Conservation (phyloP, 92 coral and sea anemone species). For the Paragorgia papillata region DNA sequence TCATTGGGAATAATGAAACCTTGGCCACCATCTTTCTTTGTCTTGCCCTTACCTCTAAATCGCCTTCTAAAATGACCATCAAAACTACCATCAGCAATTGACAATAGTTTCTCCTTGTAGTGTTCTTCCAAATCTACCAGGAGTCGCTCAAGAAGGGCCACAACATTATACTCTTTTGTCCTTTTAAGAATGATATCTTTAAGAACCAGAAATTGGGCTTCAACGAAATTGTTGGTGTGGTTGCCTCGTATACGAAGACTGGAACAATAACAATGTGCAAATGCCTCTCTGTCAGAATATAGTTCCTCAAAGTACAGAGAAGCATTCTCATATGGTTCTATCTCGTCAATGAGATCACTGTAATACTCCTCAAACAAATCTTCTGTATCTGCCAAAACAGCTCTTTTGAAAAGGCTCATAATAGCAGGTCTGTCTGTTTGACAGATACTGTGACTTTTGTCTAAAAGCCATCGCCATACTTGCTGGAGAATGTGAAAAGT, state of each 20-base stretch:
- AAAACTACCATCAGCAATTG: slow-evolving; percentile 71
- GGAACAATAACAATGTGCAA: slow-evolving; percentile 54
- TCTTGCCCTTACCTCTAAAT: slow-evolving; percentile 61
- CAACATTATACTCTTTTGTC: slow-evolving; percentile 64
- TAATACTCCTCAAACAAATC: slow-evolving; percentile 56
- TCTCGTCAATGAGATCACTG: slow-evolving; percentile 59
- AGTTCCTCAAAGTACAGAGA: slow-evolving; percentile 49
- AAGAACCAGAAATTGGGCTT: slow-evolving; percentile 61
- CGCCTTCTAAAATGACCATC: slow-evolving; percentile 68
- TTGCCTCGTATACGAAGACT: slow-evolving; percentile 63
- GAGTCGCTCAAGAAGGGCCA: slow-evolving; percentile 60
- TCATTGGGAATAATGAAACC: slow-evolving; percentile 57
- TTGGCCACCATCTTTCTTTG: slow-evolving; percentile 29
- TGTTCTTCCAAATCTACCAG: slow-evolving; percentile 61
- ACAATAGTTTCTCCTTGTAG: slow-evolving; percentile 63
- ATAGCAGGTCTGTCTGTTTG: slow-evolving; percentile 67
- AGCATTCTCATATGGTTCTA: slow-evolving; percentile 48
- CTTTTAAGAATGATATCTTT: slow-evolving; percentile 63
- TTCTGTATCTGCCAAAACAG: slow-evolving; percentile 51
- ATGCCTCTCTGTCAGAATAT: slow-evolving; percentile 43
- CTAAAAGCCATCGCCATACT: slow-evolving; percentile 68
- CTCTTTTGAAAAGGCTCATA: slow-evolving; percentile 62
- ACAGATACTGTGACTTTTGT: slow-evolving; percentile 50
- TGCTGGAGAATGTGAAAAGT: slow-evolving; percentile 67
- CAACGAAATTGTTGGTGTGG: slow-evolving; percentile 67